Conservation (phyloP, 2,113 vertebrate genomes). For the Calidris pygmaea region DNA sequence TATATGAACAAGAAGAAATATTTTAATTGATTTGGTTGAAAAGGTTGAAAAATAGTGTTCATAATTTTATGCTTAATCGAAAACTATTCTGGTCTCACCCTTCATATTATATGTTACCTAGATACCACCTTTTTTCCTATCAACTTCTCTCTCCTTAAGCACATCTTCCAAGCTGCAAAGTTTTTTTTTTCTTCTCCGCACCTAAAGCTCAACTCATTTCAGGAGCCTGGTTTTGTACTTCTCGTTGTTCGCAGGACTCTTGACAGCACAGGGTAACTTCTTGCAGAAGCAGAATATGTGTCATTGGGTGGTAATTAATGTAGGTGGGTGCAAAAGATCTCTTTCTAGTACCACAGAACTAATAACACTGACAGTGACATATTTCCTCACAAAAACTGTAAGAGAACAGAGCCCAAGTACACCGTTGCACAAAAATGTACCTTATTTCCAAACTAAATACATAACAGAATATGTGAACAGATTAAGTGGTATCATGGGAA, state of each 20-base stretch:
- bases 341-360: not conserved
- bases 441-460: not conserved
- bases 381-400: not conserved
- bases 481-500: not conserved
- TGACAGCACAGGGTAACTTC: not conserved
- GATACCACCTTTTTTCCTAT: not conserved
- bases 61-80: not conserved
- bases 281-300: not conserved
- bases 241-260: not conserved
- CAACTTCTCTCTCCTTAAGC: not conserved
- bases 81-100: not conserved
- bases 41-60: not conserved
- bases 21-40: not conserved
- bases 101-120: not conserved
- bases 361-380: not conserved
- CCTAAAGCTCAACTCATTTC: not conserved
- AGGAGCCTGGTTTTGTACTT: not conserved
- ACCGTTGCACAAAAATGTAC: not conserved
- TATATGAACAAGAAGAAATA: not conserved
- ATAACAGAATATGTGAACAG: not conserved
- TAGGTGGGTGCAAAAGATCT: not conserved
- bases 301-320: not conserved
- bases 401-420: not conserved
- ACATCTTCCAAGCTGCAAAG: not conserved
- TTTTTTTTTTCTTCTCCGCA: not conserved